phyloP scores from a whole-genome alignment of 1,140 invertebrate genomes.

The Sesamia nonagrioides region DNA sequence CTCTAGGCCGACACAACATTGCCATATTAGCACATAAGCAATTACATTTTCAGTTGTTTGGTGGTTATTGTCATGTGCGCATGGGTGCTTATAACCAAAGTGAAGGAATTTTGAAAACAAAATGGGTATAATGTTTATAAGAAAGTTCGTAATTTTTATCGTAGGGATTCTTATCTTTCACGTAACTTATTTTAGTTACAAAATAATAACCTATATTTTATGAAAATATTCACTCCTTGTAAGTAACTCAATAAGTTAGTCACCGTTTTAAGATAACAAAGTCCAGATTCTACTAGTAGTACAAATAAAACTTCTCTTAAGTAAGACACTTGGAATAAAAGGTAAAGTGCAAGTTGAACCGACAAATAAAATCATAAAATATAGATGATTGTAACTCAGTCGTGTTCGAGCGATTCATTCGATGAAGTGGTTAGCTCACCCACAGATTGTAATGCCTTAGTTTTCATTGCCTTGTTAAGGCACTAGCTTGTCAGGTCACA shows the following conservation, averaged over 20 bases:
- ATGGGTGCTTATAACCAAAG: no score
- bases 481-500: constrained; percentile 36
- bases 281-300: neutral
- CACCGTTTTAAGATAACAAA: neutral
- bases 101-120: no score
- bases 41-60: no score
- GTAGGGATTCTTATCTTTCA: no score
- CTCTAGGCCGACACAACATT: no score
- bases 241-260: neutral
- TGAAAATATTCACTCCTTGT: no score
- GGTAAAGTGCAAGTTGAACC: neutral
- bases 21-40: no score
- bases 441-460: constrained; percentile 26
- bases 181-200: no score
- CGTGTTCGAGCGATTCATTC: constrained; percentile 23
- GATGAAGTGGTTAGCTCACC: constrained; percentile 31
- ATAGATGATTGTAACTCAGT: constrained; percentile 31
- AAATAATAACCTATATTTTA: no score
- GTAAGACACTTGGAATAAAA: neutral
- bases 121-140: no score
- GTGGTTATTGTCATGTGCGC: no score
- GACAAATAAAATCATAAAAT: constrained; percentile 35
- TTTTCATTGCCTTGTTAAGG: constrained; percentile 37
- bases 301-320: neutral
- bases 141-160: no score